Evolutionary conservation across 2,797 vertebrate species (phyloP).

Genomic region (Chelidonichthys spinosus): DNA sequence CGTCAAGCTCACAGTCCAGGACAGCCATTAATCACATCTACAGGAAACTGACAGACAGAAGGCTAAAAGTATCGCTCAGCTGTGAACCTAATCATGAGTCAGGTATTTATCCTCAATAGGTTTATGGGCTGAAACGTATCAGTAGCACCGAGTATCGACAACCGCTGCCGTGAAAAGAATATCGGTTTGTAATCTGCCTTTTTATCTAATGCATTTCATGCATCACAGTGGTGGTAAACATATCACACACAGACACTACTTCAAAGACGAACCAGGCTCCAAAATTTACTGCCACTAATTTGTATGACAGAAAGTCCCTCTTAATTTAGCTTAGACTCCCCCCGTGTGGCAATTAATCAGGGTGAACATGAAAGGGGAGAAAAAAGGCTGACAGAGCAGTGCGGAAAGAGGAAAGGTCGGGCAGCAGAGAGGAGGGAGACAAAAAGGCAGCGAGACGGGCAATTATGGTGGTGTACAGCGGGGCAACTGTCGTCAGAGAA

Average conservation of each 20-base stretch:
- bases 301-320: constrained; percentile 42
- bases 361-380: constrained; percentile 66
- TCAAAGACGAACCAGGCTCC: constrained; percentile 36
- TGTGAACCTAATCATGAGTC: not conserved
- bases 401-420: constrained; percentile 71
- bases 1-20: constrained; percentile 20
- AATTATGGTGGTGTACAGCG: constrained; percentile 45
- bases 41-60: constrained; percentile 48
- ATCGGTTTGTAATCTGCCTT: not conserved
- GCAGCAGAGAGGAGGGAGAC: constrained; percentile 35
- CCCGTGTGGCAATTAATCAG: constrained; percentile 68
- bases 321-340: constrained; percentile 50
- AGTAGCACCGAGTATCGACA: not conserved
- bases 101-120: too few relatives aligned
- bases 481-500: constrained; percentile 73
- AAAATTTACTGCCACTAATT: constrained; percentile 48
- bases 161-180: not conserved
- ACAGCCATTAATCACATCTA: constrained; percentile 32
- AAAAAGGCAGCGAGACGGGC: constrained; percentile 42
- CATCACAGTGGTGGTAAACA: constrained; percentile 20
- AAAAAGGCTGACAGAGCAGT: constrained; percentile 62
- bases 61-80: not conserved
- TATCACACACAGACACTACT: not conserved
- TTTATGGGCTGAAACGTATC: not conserved
- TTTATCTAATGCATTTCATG: not conserved